Conservation (phyloP, 2,113 vertebrate genomes). For the Channa argus region DNA sequence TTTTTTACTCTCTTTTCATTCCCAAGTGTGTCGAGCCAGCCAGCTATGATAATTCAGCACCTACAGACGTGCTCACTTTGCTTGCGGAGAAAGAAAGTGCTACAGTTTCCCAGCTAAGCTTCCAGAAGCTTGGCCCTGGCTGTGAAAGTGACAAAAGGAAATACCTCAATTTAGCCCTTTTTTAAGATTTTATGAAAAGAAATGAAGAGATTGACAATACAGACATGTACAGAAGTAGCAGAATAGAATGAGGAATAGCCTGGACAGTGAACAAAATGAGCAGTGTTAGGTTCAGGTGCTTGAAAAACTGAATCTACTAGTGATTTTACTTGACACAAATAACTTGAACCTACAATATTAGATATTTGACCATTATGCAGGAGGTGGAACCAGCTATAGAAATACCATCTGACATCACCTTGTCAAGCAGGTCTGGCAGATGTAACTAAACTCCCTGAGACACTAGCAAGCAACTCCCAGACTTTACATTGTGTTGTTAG, state of each 20-base stretch:
- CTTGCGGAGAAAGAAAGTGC: conserved; percentile 28
- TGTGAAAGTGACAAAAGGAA: conserved; percentile 34
- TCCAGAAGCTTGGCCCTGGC: conserved; percentile 7
- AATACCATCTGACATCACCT: no score
- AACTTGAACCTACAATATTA: not conserved
- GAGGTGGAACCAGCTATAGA: no score
- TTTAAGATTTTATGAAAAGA: not conserved
- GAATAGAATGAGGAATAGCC: not conserved
- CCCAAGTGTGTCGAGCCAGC: conserved; percentile 64
- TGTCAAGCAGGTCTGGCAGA: no score
- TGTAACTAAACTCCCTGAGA: no score
- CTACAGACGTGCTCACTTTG: conserved; percentile 50
- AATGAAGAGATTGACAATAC: not conserved
- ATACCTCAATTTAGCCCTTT: conserved; percentile 1
- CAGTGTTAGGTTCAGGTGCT: not conserved
- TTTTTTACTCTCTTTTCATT: conserved; percentile 29
- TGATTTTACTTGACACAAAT: not conserved
- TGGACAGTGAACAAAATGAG: not conserved
- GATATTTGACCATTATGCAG: no score
- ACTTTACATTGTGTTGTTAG: not conserved
- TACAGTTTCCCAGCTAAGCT: conserved; percentile 35
- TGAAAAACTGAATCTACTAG: not conserved
- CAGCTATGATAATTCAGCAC: conserved; percentile 63
- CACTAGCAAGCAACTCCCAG: not conserved
- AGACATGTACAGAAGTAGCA: not conserved